Evolutionary conservation across 2,113 vertebrate species (phyloP), one percentile per base, ranked within the genome.

Genomic region (Myocastor coypus): DNA sequence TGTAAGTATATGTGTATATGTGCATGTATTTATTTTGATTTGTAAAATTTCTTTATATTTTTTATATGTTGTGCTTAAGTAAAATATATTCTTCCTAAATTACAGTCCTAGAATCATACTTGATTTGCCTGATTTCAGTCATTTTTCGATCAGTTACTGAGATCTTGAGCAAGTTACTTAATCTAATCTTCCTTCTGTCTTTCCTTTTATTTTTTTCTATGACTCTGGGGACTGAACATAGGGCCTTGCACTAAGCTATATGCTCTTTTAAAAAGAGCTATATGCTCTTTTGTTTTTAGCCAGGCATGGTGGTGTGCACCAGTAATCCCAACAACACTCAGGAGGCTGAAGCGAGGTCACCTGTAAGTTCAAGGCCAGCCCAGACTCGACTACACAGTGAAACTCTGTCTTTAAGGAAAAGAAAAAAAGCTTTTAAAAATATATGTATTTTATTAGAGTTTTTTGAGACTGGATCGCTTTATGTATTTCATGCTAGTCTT

Each of bases 111-210:
- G 32, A 88, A 80, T 94, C 69, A 81, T 69, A 55, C 55, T 16
- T 17, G 55, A 57, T 57, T 28, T 87, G 19, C 82, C 40, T 95
- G n/a, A 46, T 96, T 81, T 34, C 69, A 94, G 81, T 91, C 6
- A 61, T 81, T 14, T 61, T 96, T 90, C 61, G 30, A 34, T 88
- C 40, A 87, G 22, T 92, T 89, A 61, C 19, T 95, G 81, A 61
- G 34, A 61, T 55, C 68, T 96, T 87, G 12, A 28, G 61, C 87
- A 66, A 90, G 10, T 78, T 91, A 24, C 55, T 68, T 92, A 52
- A 80, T 34, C 30, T 52, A 50, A 50, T 7, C 30, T 80, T 80
- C 30, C 30, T 80, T 80, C 42, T 14, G 30, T 42, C 6, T 5
- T 30, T 30, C 7, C 24, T 16, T 46, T 46, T 46, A 11, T 77